Evolutionary conservation across 2,113 vertebrate species (phyloP).

Genomic region (Gallinago jamesoni): DNA sequence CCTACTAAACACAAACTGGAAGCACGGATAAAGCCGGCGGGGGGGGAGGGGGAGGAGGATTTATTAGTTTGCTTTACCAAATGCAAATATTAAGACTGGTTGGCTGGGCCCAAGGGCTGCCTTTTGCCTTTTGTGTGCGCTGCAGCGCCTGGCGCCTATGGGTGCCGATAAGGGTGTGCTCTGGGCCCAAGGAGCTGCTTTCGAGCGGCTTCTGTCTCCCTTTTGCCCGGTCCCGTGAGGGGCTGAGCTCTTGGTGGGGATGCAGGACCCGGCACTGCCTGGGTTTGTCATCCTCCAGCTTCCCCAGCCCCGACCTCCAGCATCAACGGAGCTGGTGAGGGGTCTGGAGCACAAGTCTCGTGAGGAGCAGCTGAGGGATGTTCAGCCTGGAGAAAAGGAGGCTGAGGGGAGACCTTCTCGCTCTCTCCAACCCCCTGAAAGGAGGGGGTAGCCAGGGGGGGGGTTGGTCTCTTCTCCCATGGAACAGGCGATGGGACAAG

Average conservation of each 20-base stretch:
- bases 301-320: background rate
- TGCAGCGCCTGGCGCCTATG: background rate
- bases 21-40: background rate
- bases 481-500: no score
- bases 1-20: constrained; percentile 51
- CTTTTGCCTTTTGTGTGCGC: constrained; percentile 38
- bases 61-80: constrained; percentile 73
- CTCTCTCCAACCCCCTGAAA: no score
- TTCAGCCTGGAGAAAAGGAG: no score
- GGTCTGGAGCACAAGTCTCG: no score
- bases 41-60: constrained; percentile 49
- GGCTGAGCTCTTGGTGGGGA: background rate
- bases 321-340: no score
- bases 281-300: background rate
- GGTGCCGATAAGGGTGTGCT: background rate
- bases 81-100: constrained; percentile 54
- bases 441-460: no score
- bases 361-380: no score
- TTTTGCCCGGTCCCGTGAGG: background rate
- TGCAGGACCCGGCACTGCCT: background rate
- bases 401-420: no score
- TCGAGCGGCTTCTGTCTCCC: background rate
- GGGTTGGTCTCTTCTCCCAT: no score
- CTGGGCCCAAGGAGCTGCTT: background rate
- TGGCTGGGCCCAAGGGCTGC: background rate